Evolutionary conservation across 2,888 invertebrate species (phyloP).

Genomic region (Acrobasis consociella): DNA sequence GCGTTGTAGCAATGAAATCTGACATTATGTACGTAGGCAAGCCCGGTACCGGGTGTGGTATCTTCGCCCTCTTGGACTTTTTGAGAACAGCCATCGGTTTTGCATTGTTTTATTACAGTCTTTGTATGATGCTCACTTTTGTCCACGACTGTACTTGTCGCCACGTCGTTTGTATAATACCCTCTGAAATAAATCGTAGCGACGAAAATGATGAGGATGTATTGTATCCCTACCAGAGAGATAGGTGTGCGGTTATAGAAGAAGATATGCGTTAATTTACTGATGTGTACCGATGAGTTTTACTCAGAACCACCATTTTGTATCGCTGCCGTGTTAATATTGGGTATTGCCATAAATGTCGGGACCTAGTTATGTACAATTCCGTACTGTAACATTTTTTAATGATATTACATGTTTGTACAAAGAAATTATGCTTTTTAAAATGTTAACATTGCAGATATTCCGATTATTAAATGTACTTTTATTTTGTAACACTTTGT

Average conservation of each 20-base stretch:
- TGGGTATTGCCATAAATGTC: conserved; percentile 37
- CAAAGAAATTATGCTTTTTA: conserved; percentile 60
- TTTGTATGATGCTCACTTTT: conserved; percentile 41
- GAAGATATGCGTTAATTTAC: too few species aligned
- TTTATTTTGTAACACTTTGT: conserved; percentile 45
- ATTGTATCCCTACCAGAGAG: background rate
- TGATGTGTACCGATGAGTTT: too few species aligned
- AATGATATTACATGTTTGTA: conserved; percentile 46
- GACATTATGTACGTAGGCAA: conserved; percentile 12
- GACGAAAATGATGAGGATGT: background rate
- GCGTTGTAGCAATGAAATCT: conserved; percentile 36
- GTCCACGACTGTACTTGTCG: conserved; percentile 35
- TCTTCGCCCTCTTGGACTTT: conserved; percentile 42
- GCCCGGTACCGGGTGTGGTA: conserved; percentile 1
- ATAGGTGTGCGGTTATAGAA: background rate
- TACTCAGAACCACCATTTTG: too few species aligned
- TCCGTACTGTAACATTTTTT: conserved; percentile 32
- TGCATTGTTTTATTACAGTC: conserved; percentile 44
- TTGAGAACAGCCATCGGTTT: conserved; percentile 48
- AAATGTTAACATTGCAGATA: conserved; percentile 59
- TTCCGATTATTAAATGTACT: conserved; percentile 60
- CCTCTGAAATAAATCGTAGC: background rate
- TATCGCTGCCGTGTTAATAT: too few species aligned
- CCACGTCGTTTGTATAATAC: conserved; percentile 20
- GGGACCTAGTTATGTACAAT: conserved; percentile 40